Evolutionary conservation across 1,140 invertebrate species (phyloP).

Genomic region (Eriocheir sinensis): DNA sequence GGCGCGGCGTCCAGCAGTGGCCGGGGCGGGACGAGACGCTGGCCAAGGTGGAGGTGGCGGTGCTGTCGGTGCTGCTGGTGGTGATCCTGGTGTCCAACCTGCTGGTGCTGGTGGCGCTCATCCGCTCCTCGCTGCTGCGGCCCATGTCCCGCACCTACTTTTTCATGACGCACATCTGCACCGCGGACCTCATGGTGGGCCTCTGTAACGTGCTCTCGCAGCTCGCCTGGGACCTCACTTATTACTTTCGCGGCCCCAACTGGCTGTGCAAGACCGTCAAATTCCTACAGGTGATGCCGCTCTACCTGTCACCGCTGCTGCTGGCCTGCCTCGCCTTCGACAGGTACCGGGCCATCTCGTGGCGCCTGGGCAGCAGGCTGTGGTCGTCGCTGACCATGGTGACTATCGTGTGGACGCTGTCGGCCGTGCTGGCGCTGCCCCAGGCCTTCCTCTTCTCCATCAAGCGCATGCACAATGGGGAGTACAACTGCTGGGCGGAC

Average conservation of each 20-base stretch:
- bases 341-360: slow-evolving; percentile 61
- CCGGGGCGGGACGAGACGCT: background rate
- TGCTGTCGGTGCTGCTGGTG: slow-evolving; percentile 39
- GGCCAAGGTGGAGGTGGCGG: slow-evolving; percentile 45
- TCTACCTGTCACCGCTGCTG: slow-evolving; percentile 58
- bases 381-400: slow-evolving; percentile 57
- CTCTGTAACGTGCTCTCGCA: slow-evolving; percentile 59
- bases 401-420: slow-evolving; percentile 25
- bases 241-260: slow-evolving; percentile 57
- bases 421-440: slow-evolving; percentile 42
- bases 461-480: background rate
- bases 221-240: slow-evolving; percentile 61
- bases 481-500: slow-evolving; percentile 56
- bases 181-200: slow-evolving; percentile 57
- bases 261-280: slow-evolving; percentile 59
- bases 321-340: slow-evolving; percentile 58
- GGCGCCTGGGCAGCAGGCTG: slow-evolving; percentile 30
- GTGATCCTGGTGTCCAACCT: slow-evolving; percentile 56
- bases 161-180: slow-evolving; percentile 62
- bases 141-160: slow-evolving; percentile 57
- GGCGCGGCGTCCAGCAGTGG: too few relatives aligned
- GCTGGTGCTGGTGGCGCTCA: slow-evolving; percentile 50
- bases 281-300: slow-evolving; percentile 63
- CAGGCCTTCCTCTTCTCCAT: slow-evolving; percentile 57
- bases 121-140: slow-evolving; percentile 43